These are phyloP conservation scores for Chloropsis hardwickii DNA, from an alignment of 2,113 vertebrate species.

Conservation along the genomic window DNA sequence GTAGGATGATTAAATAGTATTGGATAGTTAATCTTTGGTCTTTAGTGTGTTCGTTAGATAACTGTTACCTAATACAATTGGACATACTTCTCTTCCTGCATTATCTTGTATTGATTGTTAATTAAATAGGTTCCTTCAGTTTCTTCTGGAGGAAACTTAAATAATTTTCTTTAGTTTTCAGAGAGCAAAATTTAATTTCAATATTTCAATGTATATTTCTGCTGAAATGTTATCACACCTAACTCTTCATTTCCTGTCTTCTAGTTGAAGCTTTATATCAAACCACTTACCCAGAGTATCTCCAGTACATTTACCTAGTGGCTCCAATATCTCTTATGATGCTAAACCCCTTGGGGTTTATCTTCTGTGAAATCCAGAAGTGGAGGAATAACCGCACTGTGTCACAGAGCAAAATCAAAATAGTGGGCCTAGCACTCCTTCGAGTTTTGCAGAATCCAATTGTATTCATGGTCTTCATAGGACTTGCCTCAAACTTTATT, in stretches of 20 bases:
- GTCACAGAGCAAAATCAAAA: constrained; percentile 83
- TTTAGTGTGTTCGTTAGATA: not conserved
- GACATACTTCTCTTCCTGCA: not conserved
- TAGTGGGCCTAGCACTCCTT: constrained; percentile 83
- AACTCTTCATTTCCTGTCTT: constrained; percentile 57
- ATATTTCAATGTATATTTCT: not conserved
- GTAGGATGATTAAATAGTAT: not conserved
- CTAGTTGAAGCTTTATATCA: constrained; percentile 95
- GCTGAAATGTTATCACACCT: constrained; percentile 27
- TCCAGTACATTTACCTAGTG: constrained; percentile 97
- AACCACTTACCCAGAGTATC: constrained; percentile 91
- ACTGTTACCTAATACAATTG: not conserved
- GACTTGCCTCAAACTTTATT: constrained; percentile 89
- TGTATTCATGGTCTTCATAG: constrained; percentile 94
- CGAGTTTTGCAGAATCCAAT: constrained; percentile 94
- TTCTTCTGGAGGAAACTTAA: not conserved
- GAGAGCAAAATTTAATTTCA: not conserved
- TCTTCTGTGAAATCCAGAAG: constrained; percentile 96
- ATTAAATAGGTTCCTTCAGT: not conserved
- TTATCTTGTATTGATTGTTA: not conserved
- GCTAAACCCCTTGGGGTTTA: constrained; percentile 94
- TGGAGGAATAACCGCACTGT: constrained; percentile 79
- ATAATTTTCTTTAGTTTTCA: not conserved
- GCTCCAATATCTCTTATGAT: constrained; percentile 95
- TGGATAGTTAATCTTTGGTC: not conserved